phyloP scores from a whole-genome alignment of 2,797 vertebrate genomes.

The Moxostoma hubbsi region DNA sequence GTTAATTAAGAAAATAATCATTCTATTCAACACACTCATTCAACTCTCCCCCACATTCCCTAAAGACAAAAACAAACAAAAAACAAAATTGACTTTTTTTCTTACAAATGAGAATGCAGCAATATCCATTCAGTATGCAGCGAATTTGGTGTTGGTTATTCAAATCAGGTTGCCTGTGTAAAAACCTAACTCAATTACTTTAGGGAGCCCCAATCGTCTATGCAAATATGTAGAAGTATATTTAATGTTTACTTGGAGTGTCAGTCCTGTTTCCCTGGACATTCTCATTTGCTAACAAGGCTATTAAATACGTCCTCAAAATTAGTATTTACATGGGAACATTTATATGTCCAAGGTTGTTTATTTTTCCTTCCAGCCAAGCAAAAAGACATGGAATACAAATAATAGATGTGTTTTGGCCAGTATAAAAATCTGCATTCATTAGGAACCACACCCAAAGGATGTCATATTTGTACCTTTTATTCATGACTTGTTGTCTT shows the following conservation, averaged over 20 bases:
- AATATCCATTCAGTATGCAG: conserved; percentile 44
- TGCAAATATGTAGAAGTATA: conserved; percentile 55
- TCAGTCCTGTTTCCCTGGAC: background rate
- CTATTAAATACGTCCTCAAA: conserved; percentile 9
- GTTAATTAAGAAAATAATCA: conserved; percentile 71
- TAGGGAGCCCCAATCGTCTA: conserved; percentile 42
- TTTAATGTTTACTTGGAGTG: conserved; percentile 38
- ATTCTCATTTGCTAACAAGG: conserved; percentile 28
- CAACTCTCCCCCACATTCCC: conserved; percentile 54
- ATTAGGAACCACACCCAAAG: background rate
- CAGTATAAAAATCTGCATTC: background rate
- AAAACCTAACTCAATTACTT: conserved; percentile 52
- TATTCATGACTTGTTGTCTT: background rate
- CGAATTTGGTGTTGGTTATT: conserved; percentile 55
- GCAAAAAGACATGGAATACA: too few species aligned
- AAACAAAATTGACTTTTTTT: conserved; percentile 19
- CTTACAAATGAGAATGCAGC: conserved; percentile 40
- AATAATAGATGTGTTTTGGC: background rate
- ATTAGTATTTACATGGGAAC: background rate
- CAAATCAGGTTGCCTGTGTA: conserved; percentile 55
- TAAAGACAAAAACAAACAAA: conserved; percentile 9
- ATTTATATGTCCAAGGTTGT: background rate
- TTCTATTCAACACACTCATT: conserved; percentile 57
- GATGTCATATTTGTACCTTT: conserved; percentile 14
- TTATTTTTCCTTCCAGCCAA: background rate